Evolutionary conservation across 2,888 invertebrate species (phyloP).

Genomic region (Lepetodrilus schrolli): DNA sequence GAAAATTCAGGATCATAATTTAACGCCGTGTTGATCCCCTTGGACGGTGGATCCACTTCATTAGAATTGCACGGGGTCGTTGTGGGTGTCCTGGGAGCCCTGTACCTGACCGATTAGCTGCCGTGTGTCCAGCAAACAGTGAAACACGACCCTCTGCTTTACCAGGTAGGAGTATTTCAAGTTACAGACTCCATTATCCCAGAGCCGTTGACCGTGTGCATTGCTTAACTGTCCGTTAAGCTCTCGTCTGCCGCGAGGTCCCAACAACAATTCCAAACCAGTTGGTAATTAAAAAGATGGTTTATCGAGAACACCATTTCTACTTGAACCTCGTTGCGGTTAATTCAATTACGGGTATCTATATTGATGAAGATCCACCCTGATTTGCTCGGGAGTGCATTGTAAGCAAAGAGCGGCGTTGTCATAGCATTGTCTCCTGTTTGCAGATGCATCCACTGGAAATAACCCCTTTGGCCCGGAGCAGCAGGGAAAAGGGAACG

Average conservation of each 20-base stretch:
- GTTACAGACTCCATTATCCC: neutral
- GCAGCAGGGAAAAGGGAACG: neutral
- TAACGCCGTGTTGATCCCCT: neutral
- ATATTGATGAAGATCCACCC: constrained; percentile 10
- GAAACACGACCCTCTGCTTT: neutral
- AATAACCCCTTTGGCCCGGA: neutral
- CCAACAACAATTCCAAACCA: neutral
- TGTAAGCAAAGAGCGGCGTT: neutral
- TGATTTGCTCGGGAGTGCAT: constrained; percentile 1
- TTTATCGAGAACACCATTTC: neutral
- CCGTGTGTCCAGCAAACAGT: neutral
- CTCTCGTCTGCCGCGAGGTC: neutral
- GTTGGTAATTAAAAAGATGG: constrained; percentile 2
- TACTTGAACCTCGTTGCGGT: neutral
- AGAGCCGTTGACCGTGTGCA: neutral
- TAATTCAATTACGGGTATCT: constrained; percentile 26
- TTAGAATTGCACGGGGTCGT: constrained; percentile 12
- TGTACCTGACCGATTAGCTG: neutral
- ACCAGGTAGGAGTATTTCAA: constrained; percentile 12
- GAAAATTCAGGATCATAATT: constrained; percentile 2
- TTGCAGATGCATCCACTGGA: constrained; percentile 3
- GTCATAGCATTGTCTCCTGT: constrained; percentile 1
- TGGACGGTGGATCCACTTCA: neutral
- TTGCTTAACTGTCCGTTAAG: constrained; percentile 24
- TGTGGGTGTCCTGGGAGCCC: neutral